Evolutionary conservation across 2,113 vertebrate species (phyloP).

Genomic region (Nothobranchius kuhntae): DNA sequence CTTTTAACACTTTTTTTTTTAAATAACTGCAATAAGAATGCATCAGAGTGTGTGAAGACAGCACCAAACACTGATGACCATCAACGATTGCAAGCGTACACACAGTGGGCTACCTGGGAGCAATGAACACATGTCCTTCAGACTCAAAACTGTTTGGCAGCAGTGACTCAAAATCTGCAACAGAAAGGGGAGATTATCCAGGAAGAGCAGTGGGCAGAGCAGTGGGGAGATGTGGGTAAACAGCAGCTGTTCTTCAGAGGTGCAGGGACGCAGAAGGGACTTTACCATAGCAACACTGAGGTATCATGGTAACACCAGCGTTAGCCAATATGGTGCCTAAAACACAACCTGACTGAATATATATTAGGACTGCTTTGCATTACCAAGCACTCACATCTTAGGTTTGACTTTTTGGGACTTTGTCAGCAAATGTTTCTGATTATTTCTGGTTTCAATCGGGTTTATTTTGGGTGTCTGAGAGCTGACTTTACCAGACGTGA

Average conservation of each 20-base stretch:
- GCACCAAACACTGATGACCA: slow-evolving; percentile 44
- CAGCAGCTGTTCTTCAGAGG: slow-evolving; percentile 80
- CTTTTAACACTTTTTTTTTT: neutral
- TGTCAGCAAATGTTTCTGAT: slow-evolving; percentile 27
- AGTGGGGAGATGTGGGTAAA: slow-evolving; percentile 71
- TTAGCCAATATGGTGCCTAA: slow-evolving; percentile 92
- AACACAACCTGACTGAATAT: slow-evolving; percentile 65
- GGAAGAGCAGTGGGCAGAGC: slow-evolving; percentile 74
- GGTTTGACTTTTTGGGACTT: slow-evolving; percentile 27
- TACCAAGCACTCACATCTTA: slow-evolving; percentile 60
- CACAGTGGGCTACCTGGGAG: slow-evolving; percentile 98
- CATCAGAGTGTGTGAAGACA: slow-evolving; percentile 30
- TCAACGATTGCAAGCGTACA: slow-evolving; percentile 69
- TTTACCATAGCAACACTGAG: slow-evolving; percentile 82
- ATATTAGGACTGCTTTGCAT: slow-evolving; percentile 39
- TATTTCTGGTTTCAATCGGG: slow-evolving; percentile 19
- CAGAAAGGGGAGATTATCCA: slow-evolving; percentile 97
- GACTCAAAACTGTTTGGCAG: slow-evolving; percentile 99
- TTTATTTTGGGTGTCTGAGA: slow-evolving; percentile 74
- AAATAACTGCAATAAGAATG: slow-evolving; percentile 10
- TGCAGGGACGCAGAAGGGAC: slow-evolving; percentile 77
- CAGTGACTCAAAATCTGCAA: slow-evolving; percentile 99
- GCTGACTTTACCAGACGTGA: slow-evolving; percentile 72
- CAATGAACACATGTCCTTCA: slow-evolving; percentile 99
- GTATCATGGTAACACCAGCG: slow-evolving; percentile 79